These are phyloP conservation scores for Planococcus citri DNA, from an alignment of 1,140 invertebrate genomes.

Conservation along the genomic window DNA sequence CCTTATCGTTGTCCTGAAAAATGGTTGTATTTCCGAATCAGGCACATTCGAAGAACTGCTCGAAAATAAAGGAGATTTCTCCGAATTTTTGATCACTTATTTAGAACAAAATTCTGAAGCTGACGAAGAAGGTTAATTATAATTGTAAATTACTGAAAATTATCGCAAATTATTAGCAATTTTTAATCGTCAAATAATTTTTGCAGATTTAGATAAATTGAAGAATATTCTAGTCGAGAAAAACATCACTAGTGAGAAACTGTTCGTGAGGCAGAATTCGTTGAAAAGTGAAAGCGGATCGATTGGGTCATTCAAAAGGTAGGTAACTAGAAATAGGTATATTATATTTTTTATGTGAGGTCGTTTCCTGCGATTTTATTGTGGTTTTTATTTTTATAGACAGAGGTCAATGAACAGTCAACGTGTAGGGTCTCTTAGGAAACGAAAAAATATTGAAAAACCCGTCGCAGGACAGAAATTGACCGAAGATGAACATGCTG, in stretches of 20 bases:
- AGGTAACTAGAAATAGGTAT: too few relatives aligned
- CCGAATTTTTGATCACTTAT: conserved; percentile 69
- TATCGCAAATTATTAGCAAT: too few relatives aligned
- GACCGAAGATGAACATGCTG: conserved; percentile 75
- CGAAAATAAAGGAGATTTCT: conserved; percentile 66
- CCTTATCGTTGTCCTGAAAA: conserved; percentile 71
- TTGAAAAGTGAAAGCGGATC: conserved; percentile 41
- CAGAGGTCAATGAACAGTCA: background rate
- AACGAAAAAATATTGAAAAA: background rate
- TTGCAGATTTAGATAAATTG: conserved; percentile 21
- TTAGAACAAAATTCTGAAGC: conserved; percentile 51
- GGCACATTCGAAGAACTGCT: conserved; percentile 72
- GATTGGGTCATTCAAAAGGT: background rate
- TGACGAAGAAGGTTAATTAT: conserved; percentile 25
- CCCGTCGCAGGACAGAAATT: conserved; percentile 48
- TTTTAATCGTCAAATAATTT: background rate
- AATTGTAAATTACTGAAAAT: too few relatives aligned
- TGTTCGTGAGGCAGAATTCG: conserved; percentile 24
- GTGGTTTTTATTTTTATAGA: background rate
- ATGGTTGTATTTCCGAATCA: conserved; percentile 68
- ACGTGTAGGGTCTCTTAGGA: background rate
- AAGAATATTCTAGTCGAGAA: conserved; percentile 21
- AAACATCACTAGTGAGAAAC: conserved; percentile 17
- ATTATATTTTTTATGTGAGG: too few relatives aligned
- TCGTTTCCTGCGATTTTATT: too few relatives aligned